Base-by-base conservation (phyloP, 2,113 vertebrate genomes). In the Columba livia region DNA sequence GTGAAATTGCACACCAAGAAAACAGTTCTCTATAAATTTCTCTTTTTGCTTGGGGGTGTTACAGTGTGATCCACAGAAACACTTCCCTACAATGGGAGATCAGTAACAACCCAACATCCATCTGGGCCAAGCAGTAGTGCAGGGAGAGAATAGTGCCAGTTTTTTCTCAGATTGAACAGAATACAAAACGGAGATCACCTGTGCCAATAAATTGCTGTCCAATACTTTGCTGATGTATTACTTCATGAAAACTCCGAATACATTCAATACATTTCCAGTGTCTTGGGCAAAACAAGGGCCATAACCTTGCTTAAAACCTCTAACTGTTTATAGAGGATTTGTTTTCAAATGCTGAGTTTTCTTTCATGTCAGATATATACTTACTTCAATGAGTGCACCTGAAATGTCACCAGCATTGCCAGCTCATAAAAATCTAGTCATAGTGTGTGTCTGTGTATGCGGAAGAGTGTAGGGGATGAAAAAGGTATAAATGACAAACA, bases 391-490 rank as follows among this genome's bases (percentile, higher is more conserved):
- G 15, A 3, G 1, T 17, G 21, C 20, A 67, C 34, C 79, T 66
- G 66, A 54, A 74, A 50, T 8, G 10, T 29, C 40, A 90, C 34
- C 69, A 56, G 19, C 7, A 48, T 17, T 10, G 57, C n/a, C 50
- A 36, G 32, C 5, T 32, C 12, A 0, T 19, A 40, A 79, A n/a
- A 67, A 26, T 20, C 24, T 20, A 7, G 19, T 17, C 34, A 53
- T 1, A 28, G 21, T 1, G 17, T 13, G 23, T 32, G 31, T 5
- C 75, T 58, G 32, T 5, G 2, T 4, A 32, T 7, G 40, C 65
- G 38, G 73, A 26, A 78, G 51, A n/a, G 20, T 8, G 50, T 24
- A 61, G 57, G n/a, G 67, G 57, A 66, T 0, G 0, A 31, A 12
- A 67, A 9, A 29, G 18, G 15, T 48, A 6, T 24, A 72, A 85